Percentiles rank a stretch among this genome's conserved stretches.
Conservation (phyloP, 2,113 vertebrate species). For the Climacteris rufus region DNA sequence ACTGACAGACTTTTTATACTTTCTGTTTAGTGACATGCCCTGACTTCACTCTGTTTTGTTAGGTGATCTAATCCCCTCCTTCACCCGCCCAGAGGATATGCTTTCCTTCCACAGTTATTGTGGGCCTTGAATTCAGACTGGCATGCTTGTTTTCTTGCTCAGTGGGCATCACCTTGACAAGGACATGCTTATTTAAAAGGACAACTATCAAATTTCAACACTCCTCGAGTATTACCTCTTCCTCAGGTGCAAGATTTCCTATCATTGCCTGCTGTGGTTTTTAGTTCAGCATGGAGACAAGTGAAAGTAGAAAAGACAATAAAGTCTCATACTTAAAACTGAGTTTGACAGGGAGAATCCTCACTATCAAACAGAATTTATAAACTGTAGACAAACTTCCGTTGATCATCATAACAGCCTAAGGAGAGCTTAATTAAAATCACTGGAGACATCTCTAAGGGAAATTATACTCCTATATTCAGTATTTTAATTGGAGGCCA, state of each 20-base stretch:
- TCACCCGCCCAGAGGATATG: neutral
- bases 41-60: neutral
- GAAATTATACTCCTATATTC: neutral
- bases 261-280: neutral
- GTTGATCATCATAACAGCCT: neutral
- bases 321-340: neutral
- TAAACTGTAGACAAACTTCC: neutral
- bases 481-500: neutral
- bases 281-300: neutral
- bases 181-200: neutral
- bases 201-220: neutral
- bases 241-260: neutral
- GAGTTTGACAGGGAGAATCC: neutral
- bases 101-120: neutral
- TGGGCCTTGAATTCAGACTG: neutral
- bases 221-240: neutral
- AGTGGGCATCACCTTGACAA: neutral
- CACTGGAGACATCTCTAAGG: neutral
- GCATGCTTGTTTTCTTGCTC: neutral
- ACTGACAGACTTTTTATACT: neutral
- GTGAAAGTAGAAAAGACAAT: neutral
- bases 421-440: neutral
- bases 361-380: constrained; percentile 16
- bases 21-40: neutral
- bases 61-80: neutral